Percentiles rank a stretch among this genome's conserved stretches.
phyloP scores from a whole-genome alignment of 2,888 invertebrate genomes.

The Sisyra terminalis region DNA sequence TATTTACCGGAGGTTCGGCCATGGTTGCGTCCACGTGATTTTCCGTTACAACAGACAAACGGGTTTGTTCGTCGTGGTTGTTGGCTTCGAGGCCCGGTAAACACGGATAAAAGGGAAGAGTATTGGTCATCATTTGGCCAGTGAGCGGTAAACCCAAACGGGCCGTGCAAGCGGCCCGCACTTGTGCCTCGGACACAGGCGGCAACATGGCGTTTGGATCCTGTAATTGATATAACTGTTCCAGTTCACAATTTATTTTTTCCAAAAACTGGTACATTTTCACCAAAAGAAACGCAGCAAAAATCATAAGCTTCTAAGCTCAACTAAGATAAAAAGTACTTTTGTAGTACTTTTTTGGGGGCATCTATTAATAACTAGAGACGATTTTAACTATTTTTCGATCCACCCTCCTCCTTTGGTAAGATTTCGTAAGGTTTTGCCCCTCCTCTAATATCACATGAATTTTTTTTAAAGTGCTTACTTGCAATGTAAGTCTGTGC shows the following conservation, averaged over 20 bases:
- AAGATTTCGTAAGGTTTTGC: too few relatives aligned
- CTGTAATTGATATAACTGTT: too few relatives aligned
- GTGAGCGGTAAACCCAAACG: constrained; percentile 46
- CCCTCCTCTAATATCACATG: too few relatives aligned
- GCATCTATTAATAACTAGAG: too few relatives aligned
- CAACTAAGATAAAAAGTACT: too few relatives aligned
- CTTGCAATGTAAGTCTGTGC: too few relatives aligned
- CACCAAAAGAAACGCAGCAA: background rate
- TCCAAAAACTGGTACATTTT: background rate
- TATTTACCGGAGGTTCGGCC: constrained; percentile 2
- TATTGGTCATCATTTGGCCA: constrained; percentile 47
- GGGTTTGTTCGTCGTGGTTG: constrained; percentile 38
- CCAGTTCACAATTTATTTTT: too few relatives aligned
- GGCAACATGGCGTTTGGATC: constrained; percentile 8
- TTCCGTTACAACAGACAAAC: constrained; percentile 13
- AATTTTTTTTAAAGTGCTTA: too few relatives aligned
- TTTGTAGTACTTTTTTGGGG: too few relatives aligned
- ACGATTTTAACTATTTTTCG: too few relatives aligned
- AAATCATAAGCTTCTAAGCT: too few relatives aligned
- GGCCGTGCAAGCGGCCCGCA: constrained; percentile 51
- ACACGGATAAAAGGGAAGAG: constrained; percentile 54
- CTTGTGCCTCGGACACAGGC: constrained; percentile 59
- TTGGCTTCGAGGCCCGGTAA: constrained; percentile 34
- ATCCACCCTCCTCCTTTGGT: too few relatives aligned
- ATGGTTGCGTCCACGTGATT: constrained; percentile 4